Conservation (phyloP, 2,113 vertebrate species). For the Ifrita kowaldi region DNA sequence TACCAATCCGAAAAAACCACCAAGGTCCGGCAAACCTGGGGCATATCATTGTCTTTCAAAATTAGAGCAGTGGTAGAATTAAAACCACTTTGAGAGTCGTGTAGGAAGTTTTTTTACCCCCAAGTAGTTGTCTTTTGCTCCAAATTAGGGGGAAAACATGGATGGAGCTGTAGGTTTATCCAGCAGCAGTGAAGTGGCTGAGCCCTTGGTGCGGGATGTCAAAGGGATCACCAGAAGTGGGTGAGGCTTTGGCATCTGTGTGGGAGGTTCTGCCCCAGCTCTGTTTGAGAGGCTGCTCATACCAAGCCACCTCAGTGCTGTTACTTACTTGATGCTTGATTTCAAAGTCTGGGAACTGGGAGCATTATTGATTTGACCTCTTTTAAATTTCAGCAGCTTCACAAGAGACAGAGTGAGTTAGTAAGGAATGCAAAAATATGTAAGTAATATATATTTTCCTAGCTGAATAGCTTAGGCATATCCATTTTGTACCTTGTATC, state of each 20-base stretch:
- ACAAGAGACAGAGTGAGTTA: slow-evolving; percentile 69
- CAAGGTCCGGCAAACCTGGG: background rate
- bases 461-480: slow-evolving; percentile 60
- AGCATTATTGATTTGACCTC: slow-evolving; percentile 67
- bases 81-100: background rate
- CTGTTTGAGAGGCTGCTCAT: background rate
- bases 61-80: background rate
- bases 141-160: background rate
- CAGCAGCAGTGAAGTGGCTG: background rate
- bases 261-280: background rate
- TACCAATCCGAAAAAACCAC: background rate
- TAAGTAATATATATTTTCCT: slow-evolving; percentile 57
- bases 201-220: background rate
- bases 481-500: slow-evolving; percentile 35
- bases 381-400: slow-evolving; percentile 71
- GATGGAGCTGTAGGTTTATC: background rate
- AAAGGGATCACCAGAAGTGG: background rate
- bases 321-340: slow-evolving; percentile 32
- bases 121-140: background rate
- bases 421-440: slow-evolving; percentile 59
- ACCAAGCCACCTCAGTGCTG: background rate
- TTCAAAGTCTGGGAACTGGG: slow-evolving; percentile 7
- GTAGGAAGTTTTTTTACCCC: background rate
- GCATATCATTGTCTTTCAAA: background rate
- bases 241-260: background rate